Conservation (phyloP, 2,888 invertebrate species). For the Zaprionus lineosus region DNA sequence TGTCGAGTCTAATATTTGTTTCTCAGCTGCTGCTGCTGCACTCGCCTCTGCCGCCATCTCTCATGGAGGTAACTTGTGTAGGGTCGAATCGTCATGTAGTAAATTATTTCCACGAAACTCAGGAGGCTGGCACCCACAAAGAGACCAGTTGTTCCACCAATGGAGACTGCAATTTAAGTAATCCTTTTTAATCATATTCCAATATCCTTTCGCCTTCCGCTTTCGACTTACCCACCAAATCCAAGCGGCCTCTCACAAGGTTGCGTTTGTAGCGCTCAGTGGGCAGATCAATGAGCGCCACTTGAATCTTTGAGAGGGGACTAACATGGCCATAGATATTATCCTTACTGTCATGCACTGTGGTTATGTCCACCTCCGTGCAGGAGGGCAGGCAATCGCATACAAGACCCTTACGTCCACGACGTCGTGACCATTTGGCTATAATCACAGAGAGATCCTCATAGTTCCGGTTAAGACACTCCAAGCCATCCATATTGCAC, state of each 20-base stretch:
- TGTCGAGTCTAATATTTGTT: background rate
- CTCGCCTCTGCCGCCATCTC: slow-evolving; percentile 45
- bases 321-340: slow-evolving; percentile 72
- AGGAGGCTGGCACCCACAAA: slow-evolving; percentile 87
- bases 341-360: slow-evolving; percentile 84
- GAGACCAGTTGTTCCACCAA: slow-evolving; percentile 87
- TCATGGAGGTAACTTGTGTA: slow-evolving; percentile 69
- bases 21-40: slow-evolving; percentile 24
- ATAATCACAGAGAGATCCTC: slow-evolving; percentile 87
- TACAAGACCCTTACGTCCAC: slow-evolving; percentile 85
- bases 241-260: slow-evolving; percentile 88
- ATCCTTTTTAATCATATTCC: slow-evolving; percentile 51
- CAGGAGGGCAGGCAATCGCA: slow-evolving; percentile 89
- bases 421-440: slow-evolving; percentile 85
- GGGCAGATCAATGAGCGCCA: slow-evolving; percentile 87
- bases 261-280: slow-evolving; percentile 88
- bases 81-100: slow-evolving; percentile 84
- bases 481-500: slow-evolving; percentile 87
- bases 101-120: slow-evolving; percentile 86
- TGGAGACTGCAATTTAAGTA: slow-evolving; percentile 84
- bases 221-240: slow-evolving; percentile 87
- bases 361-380: slow-evolving; percentile 87
- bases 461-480: slow-evolving; percentile 86
- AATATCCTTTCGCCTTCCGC: no score
- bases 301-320: slow-evolving; percentile 84